A percentile compares a stretch with the other conserved stretches of the same genome.
phyloP scores from a whole-genome alignment of 1,140 invertebrate species.

The Aradophagus sp. region DNA sequence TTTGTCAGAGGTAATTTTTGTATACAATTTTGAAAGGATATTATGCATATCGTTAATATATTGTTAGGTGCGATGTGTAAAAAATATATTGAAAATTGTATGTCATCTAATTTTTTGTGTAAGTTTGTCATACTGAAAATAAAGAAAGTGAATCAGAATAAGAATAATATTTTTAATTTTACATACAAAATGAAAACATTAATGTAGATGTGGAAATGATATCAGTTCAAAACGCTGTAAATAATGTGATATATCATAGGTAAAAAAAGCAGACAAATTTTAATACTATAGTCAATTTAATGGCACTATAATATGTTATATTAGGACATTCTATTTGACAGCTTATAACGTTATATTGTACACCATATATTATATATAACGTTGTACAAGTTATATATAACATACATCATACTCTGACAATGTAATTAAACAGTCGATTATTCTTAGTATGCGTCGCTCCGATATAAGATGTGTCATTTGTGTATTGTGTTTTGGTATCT shows the following conservation, averaged over 20 bases:
- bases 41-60: no score
- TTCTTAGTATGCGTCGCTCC: conserved; percentile 53
- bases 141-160: no score
- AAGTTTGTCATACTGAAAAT: no score
- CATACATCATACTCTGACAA: conserved; percentile 62
- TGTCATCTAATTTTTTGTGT: no score
- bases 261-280: conserved; percentile 11
- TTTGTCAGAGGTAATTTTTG: no score
- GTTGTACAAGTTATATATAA: conserved; percentile 59
- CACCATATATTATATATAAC: conserved; percentile 67
- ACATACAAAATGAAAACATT: no score
- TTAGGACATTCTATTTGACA: conserved; percentile 72
- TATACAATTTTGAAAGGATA: no score
- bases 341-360: conserved; percentile 67
- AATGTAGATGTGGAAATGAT: no score
- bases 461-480: conserved; percentile 53
- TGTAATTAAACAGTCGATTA: conserved; percentile 66
- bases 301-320: conserved; percentile 72
- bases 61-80: no score
- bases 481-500: conserved; percentile 25
- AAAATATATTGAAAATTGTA: no score
- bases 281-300: conserved; percentile 64
- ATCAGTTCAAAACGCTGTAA: no score
- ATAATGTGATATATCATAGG: neutral
- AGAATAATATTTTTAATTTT: no score